Conservation (phyloP, 1,140 invertebrate species). For the Ips nitidus region DNA sequence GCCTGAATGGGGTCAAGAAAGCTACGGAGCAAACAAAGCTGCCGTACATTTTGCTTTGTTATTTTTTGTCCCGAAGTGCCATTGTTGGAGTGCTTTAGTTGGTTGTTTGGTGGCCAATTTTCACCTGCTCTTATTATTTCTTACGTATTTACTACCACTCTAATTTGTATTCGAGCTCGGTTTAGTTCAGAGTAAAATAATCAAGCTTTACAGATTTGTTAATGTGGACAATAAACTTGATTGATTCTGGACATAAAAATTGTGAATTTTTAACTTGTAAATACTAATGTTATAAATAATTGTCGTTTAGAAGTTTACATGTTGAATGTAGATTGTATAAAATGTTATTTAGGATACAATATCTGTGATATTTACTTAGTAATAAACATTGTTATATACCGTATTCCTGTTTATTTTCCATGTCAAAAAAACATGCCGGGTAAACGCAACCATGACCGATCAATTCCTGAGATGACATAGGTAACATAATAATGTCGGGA, state of each 20-base stretch:
- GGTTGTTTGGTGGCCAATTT: constrained; percentile 18
- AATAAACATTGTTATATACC: constrained; percentile 17
- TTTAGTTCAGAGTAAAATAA: too few relatives aligned
- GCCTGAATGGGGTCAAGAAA: constrained; percentile 33
- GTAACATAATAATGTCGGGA: neutral
- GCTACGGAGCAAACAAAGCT: constrained; percentile 30
- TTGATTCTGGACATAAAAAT: too few relatives aligned
- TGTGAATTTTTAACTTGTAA: too few relatives aligned
- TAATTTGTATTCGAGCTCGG: constrained; percentile 2
- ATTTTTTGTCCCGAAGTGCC: constrained; percentile 26
- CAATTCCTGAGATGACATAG: too few relatives aligned
- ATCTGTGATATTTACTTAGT: constrained; percentile 24
- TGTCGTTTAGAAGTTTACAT: neutral
- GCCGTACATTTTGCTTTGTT: constrained; percentile 31
- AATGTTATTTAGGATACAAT: constrained; percentile 18
- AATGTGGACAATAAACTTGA: too few relatives aligned
- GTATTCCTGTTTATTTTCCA: too few relatives aligned
- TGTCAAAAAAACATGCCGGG: too few relatives aligned
- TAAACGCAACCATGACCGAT: too few relatives aligned
- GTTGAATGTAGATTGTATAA: constrained; percentile 13
- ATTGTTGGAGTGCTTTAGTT: constrained; percentile 22
- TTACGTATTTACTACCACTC: neutral
- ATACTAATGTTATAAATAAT: too few relatives aligned
- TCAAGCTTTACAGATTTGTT: too few relatives aligned
- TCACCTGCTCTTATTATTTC: neutral